phyloP scores from a whole-genome alignment of 1,140 invertebrate genomes.

The Muscidifurax raptorellus region DNA sequence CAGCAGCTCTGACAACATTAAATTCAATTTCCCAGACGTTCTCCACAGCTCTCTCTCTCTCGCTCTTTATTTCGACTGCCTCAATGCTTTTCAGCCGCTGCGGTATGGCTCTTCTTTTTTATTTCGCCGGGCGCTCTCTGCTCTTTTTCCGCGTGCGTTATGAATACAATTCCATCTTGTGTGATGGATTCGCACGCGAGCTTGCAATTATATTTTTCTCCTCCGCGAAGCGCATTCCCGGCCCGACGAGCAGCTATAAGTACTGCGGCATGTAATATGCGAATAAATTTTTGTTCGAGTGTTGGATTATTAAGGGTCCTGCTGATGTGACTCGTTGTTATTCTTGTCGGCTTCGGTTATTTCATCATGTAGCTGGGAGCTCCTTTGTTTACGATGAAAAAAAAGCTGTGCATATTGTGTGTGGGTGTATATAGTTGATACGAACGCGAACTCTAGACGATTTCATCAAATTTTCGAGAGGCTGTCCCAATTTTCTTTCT shows the following conservation, averaged over 20 bases:
- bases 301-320: conserved; percentile 20
- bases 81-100: conserved; percentile 43
- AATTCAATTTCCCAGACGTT: conserved; percentile 60
- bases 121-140: background rate
- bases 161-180: conserved; percentile 36
- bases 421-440: background rate
- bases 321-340: background rate
- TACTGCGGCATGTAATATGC: conserved; percentile 23
- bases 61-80: conserved; percentile 52
- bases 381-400: background rate
- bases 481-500: background rate
- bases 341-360: background rate
- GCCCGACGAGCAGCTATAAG: background rate
- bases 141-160: background rate
- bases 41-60: conserved; percentile 7
- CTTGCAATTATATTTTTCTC: conserved; percentile 36
- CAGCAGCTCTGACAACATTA: conserved; percentile 59
- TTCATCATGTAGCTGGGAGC: no score
- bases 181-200: conserved; percentile 3
- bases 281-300: conserved; percentile 29
- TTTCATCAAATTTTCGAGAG: conserved; percentile 23
- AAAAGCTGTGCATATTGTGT: conserved; percentile 18
- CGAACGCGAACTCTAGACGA: background rate
- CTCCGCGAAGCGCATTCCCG: conserved; percentile 12
- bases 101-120: background rate